These are phyloP conservation scores for Drosophila baimaii DNA, from an alignment of 1,140 invertebrate species.

Conservation along the genomic window DNA sequence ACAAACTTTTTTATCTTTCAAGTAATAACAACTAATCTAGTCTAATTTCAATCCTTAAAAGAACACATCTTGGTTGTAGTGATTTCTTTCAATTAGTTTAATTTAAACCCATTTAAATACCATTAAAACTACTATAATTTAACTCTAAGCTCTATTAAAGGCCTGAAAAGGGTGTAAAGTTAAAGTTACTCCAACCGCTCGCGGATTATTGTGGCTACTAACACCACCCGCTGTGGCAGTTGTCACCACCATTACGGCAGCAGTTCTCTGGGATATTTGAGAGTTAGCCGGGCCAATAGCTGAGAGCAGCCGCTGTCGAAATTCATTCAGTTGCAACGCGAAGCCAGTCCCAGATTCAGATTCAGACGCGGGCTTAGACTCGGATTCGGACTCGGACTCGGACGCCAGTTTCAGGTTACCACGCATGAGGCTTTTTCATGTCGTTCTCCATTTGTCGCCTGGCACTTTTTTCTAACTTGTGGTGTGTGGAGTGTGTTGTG, in stretches of 20 bases:
- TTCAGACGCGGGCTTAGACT: constrained; percentile 38
- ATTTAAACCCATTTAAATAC: background rate
- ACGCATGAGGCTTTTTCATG: constrained; percentile 56
- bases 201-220: background rate
- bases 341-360: constrained; percentile 54
- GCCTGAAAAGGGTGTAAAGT: background rate
- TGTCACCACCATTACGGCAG: constrained; percentile 35
- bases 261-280: constrained; percentile 6
- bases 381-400: constrained; percentile 42
- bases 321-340: constrained; percentile 73
- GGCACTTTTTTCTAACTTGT: constrained; percentile 47
- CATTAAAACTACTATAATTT: background rate
- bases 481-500: constrained; percentile 30
- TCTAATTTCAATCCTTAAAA: too few relatives aligned
- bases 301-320: constrained; percentile 62
- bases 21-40: too few relatives aligned
- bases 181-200: background rate
- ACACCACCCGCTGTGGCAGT: constrained; percentile 45
- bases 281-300: background rate
- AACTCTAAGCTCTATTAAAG: background rate
- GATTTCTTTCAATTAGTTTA: too few relatives aligned
- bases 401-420: constrained; percentile 56
- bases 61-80: too few relatives aligned
- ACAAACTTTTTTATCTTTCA: too few relatives aligned
- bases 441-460: constrained; percentile 72